Base-by-base conservation (phyloP, 2,888 invertebrate species). In the Drosophila paramelanica region DNA sequence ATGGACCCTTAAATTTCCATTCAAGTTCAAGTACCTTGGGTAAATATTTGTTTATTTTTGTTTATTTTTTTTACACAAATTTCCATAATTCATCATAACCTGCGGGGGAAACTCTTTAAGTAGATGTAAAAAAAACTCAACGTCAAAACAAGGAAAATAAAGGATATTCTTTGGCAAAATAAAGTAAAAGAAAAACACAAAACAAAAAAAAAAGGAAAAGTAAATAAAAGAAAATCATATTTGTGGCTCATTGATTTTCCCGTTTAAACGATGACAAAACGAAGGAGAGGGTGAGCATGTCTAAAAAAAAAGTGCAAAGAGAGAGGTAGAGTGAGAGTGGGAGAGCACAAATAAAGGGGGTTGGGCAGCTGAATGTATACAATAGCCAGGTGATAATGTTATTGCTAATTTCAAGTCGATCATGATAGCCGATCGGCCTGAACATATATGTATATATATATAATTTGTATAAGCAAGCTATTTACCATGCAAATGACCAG, bases 171-270 rank as follows among this genome's bases (percentile, higher is more conserved):
- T 42, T 39, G 11, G 39, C 17, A 45, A 56, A 64, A 38, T 10
- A 33, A 39, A 39, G 13, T 43, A 33, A 53, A 53, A n/a, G 33
- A 13, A 38, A 47, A 10, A 27, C 6, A 17, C 11, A 43, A 45
- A 51, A 38, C 17, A 41, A 55, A 5, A 46, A 5, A 46, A 36
- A 27, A 39, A 39, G 41, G 46, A 42, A 41, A 42, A 38, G 38
- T 36, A 55, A 50, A 59, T 41, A 55, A 74, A 56, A 59, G 45
- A 55, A 51, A 71, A 33, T 57, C 36, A 46, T 47, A 60, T 77
- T 60, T 62, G 52, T 50, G 62, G 56, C 56, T 77, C 77, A 75
- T 77, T 77, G 74, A 77, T 75, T 77, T 74, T 66, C 47, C 52
- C 52, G 61, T 62, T 39, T 49, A 62, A 52, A 42, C 46, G 64